These are phyloP conservation scores for Cygnus buccinator DNA, from an alignment of 2,113 vertebrate genomes.

Conservation along the genomic window DNA sequence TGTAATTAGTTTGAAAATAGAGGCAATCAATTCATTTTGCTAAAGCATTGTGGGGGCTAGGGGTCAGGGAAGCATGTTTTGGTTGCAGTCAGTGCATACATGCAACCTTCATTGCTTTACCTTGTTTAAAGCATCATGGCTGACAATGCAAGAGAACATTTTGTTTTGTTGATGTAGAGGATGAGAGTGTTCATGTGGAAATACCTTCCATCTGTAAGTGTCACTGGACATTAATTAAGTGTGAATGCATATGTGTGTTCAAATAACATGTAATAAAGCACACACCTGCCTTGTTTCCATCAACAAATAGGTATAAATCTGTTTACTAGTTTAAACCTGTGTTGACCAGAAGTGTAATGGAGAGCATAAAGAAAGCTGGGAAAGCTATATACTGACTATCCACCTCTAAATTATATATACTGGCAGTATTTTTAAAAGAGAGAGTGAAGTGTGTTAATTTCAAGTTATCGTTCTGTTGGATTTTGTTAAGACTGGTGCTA, in stretches of 20 bases:
- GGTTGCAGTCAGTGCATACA: neutral
- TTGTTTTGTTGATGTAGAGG: neutral
- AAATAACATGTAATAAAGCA: neutral
- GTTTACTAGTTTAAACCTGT: neutral
- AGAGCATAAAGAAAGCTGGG: neutral
- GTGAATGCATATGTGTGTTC: neutral
- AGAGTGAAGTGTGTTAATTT: neutral
- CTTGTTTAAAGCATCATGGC: neutral
- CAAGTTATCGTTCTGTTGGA: neutral
- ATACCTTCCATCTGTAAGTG: neutral
- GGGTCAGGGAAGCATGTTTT: neutral
- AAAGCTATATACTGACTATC: neutral
- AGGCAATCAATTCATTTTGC: slow-evolving; percentile 16
- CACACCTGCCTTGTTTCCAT: neutral
- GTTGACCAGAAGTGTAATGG: neutral
- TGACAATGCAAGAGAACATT: neutral
- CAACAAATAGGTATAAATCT: neutral
- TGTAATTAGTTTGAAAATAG: slow-evolving; percentile 52
- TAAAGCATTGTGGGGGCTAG: neutral
- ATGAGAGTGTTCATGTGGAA: neutral
- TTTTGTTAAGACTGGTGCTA: neutral
- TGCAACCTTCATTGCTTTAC: neutral
- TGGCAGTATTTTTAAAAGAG: neutral
- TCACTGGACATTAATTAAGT: neutral
- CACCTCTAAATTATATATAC: neutral